Evolutionary conservation across 2,113 vertebrate genomes (phyloP).

Genomic region (Rhegmatorhina hoffmannsi): DNA sequence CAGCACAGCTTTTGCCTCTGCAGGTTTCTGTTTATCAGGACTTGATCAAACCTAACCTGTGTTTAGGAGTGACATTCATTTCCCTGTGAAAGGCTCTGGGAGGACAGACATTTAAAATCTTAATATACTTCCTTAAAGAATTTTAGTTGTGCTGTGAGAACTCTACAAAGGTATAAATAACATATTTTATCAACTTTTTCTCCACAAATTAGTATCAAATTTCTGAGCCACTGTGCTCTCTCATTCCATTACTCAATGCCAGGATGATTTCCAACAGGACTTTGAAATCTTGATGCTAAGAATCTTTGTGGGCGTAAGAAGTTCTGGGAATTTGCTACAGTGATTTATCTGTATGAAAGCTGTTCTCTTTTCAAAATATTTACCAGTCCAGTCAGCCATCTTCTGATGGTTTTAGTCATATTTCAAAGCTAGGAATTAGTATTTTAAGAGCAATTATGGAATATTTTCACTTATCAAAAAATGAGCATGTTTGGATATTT

Average conservation of each 20-base stretch:
- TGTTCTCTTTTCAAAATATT: not conserved
- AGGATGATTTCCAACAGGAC: not conserved
- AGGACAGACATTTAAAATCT: not conserved
- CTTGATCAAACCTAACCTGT: not conserved
- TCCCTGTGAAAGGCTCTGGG: not conserved
- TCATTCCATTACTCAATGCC: not conserved
- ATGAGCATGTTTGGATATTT: not conserved
- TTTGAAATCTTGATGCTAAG: not conserved
- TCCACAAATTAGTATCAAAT: not conserved
- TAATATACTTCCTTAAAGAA: not conserved
- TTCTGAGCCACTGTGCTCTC: not conserved
- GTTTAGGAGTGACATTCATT: not conserved
- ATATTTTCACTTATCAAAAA: not conserved
- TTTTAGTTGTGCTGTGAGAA: not conserved
- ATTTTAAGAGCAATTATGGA: not conserved
- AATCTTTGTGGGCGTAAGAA: rapidly evolving
- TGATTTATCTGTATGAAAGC: not conserved
- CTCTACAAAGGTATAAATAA: not conserved
- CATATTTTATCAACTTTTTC: not conserved
- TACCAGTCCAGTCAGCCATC: not conserved
- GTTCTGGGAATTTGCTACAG: not conserved
- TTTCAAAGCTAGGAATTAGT: not conserved
- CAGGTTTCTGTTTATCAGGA: not conserved
- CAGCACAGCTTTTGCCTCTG: not conserved
- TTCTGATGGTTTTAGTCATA: not conserved